A percentile compares a stretch with the other conserved stretches of the same genome.
These are phyloP conservation scores for Onychomys leucogaster DNA, from an alignment of 2,797 vertebrate species.

Conservation along the genomic window DNA sequence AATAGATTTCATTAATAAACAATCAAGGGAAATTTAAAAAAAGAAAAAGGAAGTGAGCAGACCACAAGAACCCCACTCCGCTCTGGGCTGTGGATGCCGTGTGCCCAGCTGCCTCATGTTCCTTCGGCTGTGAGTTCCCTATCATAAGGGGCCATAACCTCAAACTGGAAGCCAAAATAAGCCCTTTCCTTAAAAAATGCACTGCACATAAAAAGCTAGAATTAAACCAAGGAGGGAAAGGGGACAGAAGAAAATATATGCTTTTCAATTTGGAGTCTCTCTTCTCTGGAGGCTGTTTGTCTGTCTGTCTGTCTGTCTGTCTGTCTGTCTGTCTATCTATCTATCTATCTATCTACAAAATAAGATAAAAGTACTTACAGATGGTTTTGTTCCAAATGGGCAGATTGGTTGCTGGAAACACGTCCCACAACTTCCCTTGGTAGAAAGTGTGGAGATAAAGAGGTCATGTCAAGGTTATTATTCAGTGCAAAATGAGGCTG, in stretches of 20 bases:
- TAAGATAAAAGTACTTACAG: too few species aligned
- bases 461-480: constrained; percentile 23
- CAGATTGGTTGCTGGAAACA: constrained; percentile 87
- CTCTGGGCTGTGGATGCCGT: too few species aligned
- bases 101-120: too few species aligned
- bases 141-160: not conserved
- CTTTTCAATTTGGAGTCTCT: not conserved
- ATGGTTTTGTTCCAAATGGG: constrained; percentile 85
- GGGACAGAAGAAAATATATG: not conserved
- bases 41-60: not conserved
- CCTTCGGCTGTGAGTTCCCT: not conserved
- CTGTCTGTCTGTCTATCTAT: too few species aligned
- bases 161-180: not conserved
- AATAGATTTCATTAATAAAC: not conserved
- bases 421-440: constrained; percentile 87
- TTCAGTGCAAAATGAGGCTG: not conserved
- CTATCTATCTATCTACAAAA: too few species aligned
- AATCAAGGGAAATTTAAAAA: not conserved
- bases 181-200: not conserved
- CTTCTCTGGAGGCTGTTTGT: not conserved
- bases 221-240: not conserved
- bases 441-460: constrained; percentile 75
- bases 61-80: not conserved
- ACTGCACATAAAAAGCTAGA: not conserved
- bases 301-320: too few species aligned